Evolutionary conservation across 1,140 invertebrate species (phyloP).

Genomic region (Eufriesea mexicana): DNA sequence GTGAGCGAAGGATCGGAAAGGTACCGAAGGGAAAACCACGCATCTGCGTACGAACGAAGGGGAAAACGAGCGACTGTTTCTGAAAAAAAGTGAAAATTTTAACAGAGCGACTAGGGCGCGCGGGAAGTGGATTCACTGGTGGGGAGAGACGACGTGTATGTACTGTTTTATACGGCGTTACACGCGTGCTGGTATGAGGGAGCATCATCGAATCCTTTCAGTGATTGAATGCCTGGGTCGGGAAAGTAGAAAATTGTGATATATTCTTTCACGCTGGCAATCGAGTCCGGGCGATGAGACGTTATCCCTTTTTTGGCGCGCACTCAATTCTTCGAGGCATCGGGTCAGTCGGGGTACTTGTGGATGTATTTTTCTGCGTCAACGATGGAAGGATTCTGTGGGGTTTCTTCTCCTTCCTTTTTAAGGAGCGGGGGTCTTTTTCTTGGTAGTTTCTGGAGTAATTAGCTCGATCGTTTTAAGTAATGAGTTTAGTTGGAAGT

Average conservation of each 20-base stretch:
- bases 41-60: conserved; percentile 57
- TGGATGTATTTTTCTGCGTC: background rate
- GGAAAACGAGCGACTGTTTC: conserved; percentile 17
- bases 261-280: conserved; percentile 64
- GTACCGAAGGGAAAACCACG: conserved; percentile 55
- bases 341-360: background rate
- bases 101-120: background rate
- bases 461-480: background rate
- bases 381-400: background rate
- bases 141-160: conserved; percentile 10
- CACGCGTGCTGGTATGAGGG: conserved; percentile 39
- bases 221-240: conserved; percentile 16
- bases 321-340: background rate
- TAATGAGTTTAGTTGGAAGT: background rate
- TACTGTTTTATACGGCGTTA: conserved; percentile 53
- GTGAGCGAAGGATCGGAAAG: conserved; percentile 48
- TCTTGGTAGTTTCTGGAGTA: too few relatives aligned
- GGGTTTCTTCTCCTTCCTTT: background rate
- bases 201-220: conserved; percentile 60
- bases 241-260: conserved; percentile 52
- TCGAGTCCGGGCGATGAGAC: conserved; percentile 20
- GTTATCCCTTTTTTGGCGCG: conserved; percentile 3
- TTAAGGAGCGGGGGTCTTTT: too few relatives aligned
- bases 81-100: conserved; percentile 66
- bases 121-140: conserved; percentile 6